A percentile compares a stretch with the other conserved stretches of the same genome.
Conservation (phyloP, 2,113 vertebrate genomes). For the Strix uralensis region DNA sequence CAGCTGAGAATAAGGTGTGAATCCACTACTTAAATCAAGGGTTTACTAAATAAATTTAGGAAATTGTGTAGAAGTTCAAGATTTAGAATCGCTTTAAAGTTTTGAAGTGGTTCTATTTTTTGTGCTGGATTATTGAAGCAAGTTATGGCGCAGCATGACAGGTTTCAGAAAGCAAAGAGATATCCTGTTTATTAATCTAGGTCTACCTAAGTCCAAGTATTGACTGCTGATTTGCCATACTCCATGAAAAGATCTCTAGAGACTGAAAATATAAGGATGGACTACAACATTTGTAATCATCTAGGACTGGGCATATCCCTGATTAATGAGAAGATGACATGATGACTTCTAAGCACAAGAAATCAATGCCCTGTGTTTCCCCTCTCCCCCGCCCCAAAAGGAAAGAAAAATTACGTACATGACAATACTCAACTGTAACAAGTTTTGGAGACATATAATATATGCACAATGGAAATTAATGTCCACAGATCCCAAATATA, state of each 20-base stretch:
- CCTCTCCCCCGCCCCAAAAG: background rate
- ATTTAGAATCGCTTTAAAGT: slow-evolving; percentile 21
- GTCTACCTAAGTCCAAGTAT: slow-evolving; percentile 48
- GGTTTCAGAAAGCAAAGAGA: background rate
- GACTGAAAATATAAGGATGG: slow-evolving; percentile 11
- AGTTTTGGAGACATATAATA: background rate
- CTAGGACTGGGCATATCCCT: background rate
- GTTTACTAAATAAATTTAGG: slow-evolving; percentile 10
- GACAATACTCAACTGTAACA: background rate
- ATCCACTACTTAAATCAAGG: slow-evolving; percentile 31
- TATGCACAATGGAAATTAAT: background rate
- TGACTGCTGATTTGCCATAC: slow-evolving; percentile 49
- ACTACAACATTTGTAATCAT: slow-evolving; percentile 19
- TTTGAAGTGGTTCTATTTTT: slow-evolving; percentile 11
- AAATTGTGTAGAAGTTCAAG: background rate
- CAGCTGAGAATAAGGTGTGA: slow-evolving; percentile 29
- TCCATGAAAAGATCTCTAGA: slow-evolving; percentile 8
- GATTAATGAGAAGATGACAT: slow-evolving; percentile 8
- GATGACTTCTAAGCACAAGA: slow-evolving; percentile 10
- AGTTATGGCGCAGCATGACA: background rate
- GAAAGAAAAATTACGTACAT: background rate
- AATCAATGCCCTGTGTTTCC: background rate
- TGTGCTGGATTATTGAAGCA: background rate
- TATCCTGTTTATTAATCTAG: slow-evolving; percentile 57
- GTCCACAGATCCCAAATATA: background rate